Conservation (phyloP, 2,888 invertebrate species). For the Drosophila putrida region DNA sequence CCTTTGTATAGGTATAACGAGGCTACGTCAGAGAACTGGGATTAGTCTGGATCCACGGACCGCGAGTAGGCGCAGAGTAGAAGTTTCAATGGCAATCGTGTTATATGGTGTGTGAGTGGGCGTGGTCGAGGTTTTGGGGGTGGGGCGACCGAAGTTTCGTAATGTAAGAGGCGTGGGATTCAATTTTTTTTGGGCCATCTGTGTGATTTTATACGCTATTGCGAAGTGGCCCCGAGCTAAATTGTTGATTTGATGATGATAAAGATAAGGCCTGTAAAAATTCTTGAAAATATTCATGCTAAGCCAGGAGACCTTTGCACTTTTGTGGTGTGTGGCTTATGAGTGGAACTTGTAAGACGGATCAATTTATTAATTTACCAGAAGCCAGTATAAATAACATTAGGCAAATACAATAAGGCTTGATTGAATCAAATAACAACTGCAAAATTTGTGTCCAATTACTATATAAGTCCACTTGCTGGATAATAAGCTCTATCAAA, state of each 20-base stretch:
- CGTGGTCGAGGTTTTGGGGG: conserved; percentile 7
- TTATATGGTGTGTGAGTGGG: conserved; percentile 28
- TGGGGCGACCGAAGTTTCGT: neutral
- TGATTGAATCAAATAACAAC: conserved; percentile 3
- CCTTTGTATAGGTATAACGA: neutral
- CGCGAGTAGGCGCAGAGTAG: conserved; percentile 1
- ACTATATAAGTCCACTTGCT: neutral
- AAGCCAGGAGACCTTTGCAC: neutral
- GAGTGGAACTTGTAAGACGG: conserved; percentile 11
- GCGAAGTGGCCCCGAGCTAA: conserved; percentile 56
- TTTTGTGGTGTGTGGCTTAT: conserved; percentile 24
- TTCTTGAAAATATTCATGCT: conserved; percentile 14
- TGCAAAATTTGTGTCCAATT: neutral
- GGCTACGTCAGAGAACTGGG: conserved; percentile 18
- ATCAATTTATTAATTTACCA: conserved; percentile 41
- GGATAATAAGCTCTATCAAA: too few relatives aligned
- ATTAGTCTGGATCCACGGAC: conserved; percentile 22
- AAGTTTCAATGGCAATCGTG: conserved; percentile 20
- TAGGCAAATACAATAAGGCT: conserved; percentile 8
- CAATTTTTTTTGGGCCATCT: conserved; percentile 54
- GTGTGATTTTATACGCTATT: conserved; percentile 44
- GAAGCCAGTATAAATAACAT: conserved; percentile 2
- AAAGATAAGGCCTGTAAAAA: conserved; percentile 14
- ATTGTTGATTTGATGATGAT: conserved; percentile 64
- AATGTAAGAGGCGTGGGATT: conserved; percentile 33